These are phyloP conservation scores for Masnerella sp. DNA, from an alignment of 2,888 invertebrate genomes.

Conservation along the genomic window DNA sequence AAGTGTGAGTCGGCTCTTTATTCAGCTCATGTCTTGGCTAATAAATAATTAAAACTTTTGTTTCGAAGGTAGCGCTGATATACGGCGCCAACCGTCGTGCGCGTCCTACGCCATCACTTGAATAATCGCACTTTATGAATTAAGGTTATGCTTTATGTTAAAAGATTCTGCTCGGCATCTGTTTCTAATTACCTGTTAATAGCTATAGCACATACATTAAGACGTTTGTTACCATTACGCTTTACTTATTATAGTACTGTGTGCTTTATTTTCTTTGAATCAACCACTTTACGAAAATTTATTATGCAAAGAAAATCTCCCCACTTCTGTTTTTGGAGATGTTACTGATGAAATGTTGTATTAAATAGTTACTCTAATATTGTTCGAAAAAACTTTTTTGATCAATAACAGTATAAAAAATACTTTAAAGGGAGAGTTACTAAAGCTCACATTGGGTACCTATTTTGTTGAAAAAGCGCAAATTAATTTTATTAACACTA, in stretches of 20 bases:
- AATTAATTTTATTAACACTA: too few species aligned
- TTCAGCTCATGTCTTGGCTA: constrained; percentile 73
- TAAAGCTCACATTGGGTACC: too few species aligned
- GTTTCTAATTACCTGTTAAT: constrained; percentile 78
- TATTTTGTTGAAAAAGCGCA: too few species aligned
- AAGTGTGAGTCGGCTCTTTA: constrained; percentile 64
- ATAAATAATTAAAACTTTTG: constrained; percentile 78
- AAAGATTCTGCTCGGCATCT: constrained; percentile 78
- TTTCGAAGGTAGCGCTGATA: constrained; percentile 75
- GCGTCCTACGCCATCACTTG: constrained; percentile 70
- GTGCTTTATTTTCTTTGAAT: constrained; percentile 58
- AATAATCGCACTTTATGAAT: constrained; percentile 78
- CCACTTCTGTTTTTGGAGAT: constrained; percentile 20
- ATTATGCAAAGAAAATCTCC: constrained; percentile 52
- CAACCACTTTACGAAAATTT: constrained; percentile 52
- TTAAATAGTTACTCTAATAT: too few species aligned
- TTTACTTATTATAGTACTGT: constrained; percentile 59
- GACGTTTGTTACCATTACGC: constrained; percentile 74
- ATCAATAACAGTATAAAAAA: too few species aligned
- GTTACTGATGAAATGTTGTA: constrained; percentile 45
- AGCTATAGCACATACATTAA: constrained; percentile 72
- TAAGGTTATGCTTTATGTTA: constrained; percentile 78
- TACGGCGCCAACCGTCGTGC: constrained; percentile 69
- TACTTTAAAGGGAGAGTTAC: too few species aligned
- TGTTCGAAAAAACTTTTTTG: too few species aligned